These are phyloP conservation scores for Malurus leucopterus DNA, from an alignment of 2,797 vertebrate species.

Conservation along the genomic window DNA sequence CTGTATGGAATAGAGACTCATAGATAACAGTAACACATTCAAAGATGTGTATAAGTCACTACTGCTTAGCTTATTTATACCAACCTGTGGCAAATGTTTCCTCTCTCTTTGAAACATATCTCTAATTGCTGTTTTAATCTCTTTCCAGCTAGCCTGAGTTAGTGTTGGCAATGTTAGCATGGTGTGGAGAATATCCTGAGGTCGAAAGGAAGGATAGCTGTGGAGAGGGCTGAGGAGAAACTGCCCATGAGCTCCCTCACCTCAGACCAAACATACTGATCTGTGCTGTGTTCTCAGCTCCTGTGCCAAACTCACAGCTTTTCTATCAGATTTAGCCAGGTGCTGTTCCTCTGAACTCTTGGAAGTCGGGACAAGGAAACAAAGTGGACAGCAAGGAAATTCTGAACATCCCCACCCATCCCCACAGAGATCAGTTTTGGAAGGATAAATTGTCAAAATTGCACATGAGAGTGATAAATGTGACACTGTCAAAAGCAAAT, in stretches of 20 bases:
- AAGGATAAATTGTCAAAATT: not conserved
- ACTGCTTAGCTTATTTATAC: not conserved
- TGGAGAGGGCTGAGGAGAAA: not conserved
- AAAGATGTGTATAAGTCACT: not conserved
- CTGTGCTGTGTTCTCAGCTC: not conserved
- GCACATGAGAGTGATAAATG: not conserved
- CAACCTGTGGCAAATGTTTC: not conserved
- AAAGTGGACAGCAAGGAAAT: not conserved
- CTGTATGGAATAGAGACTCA: fast-evolving
- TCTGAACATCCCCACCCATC: not conserved
- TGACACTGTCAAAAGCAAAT: not conserved
- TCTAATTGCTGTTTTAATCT: not conserved
- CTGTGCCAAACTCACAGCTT: not conserved
- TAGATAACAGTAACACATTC: not conserved
- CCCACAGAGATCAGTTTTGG: fast-evolving
- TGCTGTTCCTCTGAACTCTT: not conserved
- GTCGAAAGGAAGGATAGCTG: not conserved
- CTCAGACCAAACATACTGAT: fast-evolving
- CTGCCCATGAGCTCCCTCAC: fast-evolving
- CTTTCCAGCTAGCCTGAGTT: not conserved
- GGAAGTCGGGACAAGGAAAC: fast-evolving
- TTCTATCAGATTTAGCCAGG: not conserved
- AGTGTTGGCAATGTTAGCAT: fast-evolving
- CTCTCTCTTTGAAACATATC: not conserved
- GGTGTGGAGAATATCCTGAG: not conserved